Conservation (phyloP, 2,888 invertebrate genomes). For the Troides aeacus region DNA sequence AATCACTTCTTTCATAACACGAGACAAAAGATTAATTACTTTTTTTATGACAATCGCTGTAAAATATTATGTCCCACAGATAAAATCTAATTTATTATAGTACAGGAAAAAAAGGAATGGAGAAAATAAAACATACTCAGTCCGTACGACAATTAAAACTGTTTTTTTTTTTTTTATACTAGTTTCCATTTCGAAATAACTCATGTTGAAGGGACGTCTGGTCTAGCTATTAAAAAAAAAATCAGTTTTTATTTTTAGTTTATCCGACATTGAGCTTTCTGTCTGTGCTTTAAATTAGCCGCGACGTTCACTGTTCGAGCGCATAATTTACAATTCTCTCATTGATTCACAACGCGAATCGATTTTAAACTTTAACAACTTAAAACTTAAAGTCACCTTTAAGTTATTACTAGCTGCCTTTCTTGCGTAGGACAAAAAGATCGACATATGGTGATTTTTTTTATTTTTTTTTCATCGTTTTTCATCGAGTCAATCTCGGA, state of each 20-base stretch:
- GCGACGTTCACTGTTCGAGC: conserved; percentile 52
- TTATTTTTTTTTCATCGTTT: conserved; percentile 47
- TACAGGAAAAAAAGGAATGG: conserved; percentile 14
- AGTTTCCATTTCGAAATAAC: conserved; percentile 58
- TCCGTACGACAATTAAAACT: conserved; percentile 35
- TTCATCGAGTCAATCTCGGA: conserved; percentile 49
- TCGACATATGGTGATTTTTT: conserved; percentile 56
- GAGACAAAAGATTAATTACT: conserved; percentile 27
- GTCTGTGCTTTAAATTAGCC: conserved; percentile 67
- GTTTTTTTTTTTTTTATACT: conserved; percentile 37
- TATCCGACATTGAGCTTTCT: conserved; percentile 48
- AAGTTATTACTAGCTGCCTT: conserved; percentile 16
- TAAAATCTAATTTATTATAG: conserved; percentile 28
- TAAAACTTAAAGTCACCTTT: conserved; percentile 23
- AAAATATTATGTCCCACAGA: conserved; percentile 28
- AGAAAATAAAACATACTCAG: conserved; percentile 7
- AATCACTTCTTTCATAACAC: conserved; percentile 24
- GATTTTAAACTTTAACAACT: conserved; percentile 32
- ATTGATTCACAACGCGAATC: conserved; percentile 10
- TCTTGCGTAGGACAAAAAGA: conserved; percentile 49
- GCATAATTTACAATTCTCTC: conserved; percentile 39
- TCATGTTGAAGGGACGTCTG: conserved; percentile 42
- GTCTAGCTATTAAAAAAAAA: conserved; percentile 55
- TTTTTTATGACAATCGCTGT: conserved; percentile 29
- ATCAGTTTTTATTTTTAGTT: conserved; percentile 54